phyloP scores from a whole-genome alignment of 2,888 invertebrate genomes.

The Incurvaria masculella region DNA sequence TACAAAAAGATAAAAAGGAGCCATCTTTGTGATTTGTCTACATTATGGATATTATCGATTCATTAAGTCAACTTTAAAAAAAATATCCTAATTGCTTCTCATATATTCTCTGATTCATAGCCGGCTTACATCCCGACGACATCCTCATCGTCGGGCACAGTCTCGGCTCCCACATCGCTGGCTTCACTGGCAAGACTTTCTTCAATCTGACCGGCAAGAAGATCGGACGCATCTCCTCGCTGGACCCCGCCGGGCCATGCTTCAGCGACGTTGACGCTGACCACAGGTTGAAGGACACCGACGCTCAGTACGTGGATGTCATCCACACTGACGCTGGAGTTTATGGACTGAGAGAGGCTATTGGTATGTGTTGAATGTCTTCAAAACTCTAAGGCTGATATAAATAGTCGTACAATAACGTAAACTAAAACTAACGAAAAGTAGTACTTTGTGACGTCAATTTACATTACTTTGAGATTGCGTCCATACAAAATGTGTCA shows the following conservation, averaged over 20 bases:
- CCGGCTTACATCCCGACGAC: neutral
- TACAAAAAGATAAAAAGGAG: too few relatives aligned
- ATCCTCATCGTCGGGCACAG: constrained; percentile 7
- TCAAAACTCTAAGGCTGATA: too few relatives aligned
- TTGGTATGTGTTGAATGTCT: constrained; percentile 35
- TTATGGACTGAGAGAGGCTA: constrained; percentile 27
- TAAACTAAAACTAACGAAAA: constrained; percentile 3
- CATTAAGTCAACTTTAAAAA: too few relatives aligned
- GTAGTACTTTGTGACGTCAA: too few relatives aligned
- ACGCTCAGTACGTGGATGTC: constrained; percentile 37
- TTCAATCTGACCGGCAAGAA: constrained; percentile 1
- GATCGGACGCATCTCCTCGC: constrained; percentile 33
- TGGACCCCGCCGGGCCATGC: constrained; percentile 49
- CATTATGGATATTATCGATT: too few relatives aligned
- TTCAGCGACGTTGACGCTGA: constrained; percentile 29
- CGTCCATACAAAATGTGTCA: too few relatives aligned
- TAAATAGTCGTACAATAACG: constrained; percentile 1
- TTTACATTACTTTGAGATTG: too few relatives aligned
- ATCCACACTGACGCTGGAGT: constrained; percentile 39
- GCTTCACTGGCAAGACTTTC: constrained; percentile 6
- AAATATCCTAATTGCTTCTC: too few relatives aligned
- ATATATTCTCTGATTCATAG: too few relatives aligned
- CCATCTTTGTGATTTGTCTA: too few relatives aligned
- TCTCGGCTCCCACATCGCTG: constrained; percentile 8
- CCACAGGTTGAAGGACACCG: constrained; percentile 25